Evolutionary conservation across 2,888 invertebrate genomes (phyloP), one percentile per base, ranked within the genome.

Genomic region (Chrysotoxum bicinctum): DNA sequence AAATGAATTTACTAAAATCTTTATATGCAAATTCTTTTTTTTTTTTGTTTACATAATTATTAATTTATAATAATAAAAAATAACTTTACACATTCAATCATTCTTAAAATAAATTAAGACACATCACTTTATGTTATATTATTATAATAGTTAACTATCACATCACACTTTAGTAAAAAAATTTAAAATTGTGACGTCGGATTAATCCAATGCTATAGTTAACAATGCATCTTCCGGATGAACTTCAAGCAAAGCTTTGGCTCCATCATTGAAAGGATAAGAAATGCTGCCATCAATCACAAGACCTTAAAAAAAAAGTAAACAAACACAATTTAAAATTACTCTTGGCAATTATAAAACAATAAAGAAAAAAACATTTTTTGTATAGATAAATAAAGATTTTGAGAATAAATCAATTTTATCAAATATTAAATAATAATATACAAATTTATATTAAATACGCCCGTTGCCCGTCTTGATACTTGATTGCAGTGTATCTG

Each of bases 221-320:
- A 96, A 94, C 0, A 99, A 93, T 0, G 97, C 95, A 91, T 99
- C 98, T 90, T 97, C 96, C 0, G 97, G 96, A 87, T 95, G 93
- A 32, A 97, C 95, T 92, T 98, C 97, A 14, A 99, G 92, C 9
- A 95, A 91, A 0, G 97, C 98, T 87, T 96, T 94, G 0, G 98
- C 96, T 1, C 99, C 99, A 90, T 98, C 97, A 92, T 98, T 99
- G 92, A 99, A 99, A 0, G 96, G 95, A 90, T 97, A 97, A 0
- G 97, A 97, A 16, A 98, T 95, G 86, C 98, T 97, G 30, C 99
- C 99, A 91, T 99, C 99, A 23, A 99, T 95, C 0, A 99, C 99
- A 19, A 99, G 93, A 90, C 96, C 96, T 94, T 85, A 5, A 82
- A 88, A 2, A 21, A 30, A 21, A 56, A 40, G 16, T 54, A 69